Evolutionary conservation across 2,113 vertebrate species (phyloP), one percentile per base, ranked within the genome.

Genomic region (Seriola dumerili): DNA sequence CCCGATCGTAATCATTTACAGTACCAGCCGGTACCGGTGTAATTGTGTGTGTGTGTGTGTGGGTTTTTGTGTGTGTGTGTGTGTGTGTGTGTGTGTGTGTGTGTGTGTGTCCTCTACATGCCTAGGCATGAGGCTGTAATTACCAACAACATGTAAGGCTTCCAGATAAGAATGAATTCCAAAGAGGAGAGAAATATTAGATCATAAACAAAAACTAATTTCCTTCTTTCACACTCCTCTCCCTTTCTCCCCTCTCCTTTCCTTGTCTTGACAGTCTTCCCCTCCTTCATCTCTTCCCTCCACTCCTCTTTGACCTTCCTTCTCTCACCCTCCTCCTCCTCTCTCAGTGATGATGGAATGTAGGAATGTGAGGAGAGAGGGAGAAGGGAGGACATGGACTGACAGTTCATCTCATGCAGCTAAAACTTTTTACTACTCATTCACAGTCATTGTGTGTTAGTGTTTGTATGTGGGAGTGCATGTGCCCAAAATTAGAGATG

Each of bases 1-100:
- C 77, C 70, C 46, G 8, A 19, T 65, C 46, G 44, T 66, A 78
- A 82, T 85, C 72, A 69, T 32, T 19, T 72, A 61, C 65, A 74
- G 89, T 85, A 85, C 89, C 82, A 89, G 76, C 21, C 76, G 0
- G 89, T 91, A 55, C 59, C 54, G n/a, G 58, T 73, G 79, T 65
- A 42, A 52, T 57, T 52, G 29, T 48, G 48, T 38, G 57, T 65
- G 57, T 66, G 71, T 29, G 29, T 52, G 50, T 48, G 48, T 46
- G 46, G 58, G 64, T 63, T 38, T 48, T 57, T 52, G 72, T 58
- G 5, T 71, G 78, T 55, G 61, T 50, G 64, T 66, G 71, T 29
- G 29, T 52, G 50, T 48, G 48, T 46, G 46, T 65, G 64, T 63
- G 46, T 48, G 63, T 52, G 72, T 58, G 5, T 71, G 78, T 55